phyloP scores from a whole-genome alignment of 2,797 vertebrate species.

The Furcifer pardalis region DNA sequence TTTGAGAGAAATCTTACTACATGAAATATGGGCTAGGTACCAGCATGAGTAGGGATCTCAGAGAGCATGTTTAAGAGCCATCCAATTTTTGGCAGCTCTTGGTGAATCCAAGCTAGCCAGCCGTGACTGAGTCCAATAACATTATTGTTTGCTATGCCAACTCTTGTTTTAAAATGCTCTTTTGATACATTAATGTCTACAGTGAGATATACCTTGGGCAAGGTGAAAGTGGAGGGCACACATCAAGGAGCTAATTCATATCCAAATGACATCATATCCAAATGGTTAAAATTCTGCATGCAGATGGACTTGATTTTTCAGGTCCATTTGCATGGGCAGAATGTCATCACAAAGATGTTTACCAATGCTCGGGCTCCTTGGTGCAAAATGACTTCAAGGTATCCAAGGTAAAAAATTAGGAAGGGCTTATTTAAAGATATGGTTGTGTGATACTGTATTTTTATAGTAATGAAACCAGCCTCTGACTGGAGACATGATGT shows the following conservation, averaged over 20 bases:
- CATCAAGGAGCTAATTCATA: too few relatives aligned
- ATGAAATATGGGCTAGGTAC: neutral
- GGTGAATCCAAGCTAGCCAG: neutral
- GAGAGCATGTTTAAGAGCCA: neutral
- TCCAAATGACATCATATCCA: too few relatives aligned
- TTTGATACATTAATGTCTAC: neutral
- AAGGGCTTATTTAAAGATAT: neutral
- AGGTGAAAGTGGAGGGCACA: too few relatives aligned
- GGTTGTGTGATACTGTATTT: neutral
- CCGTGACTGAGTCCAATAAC: neutral
- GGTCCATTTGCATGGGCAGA: too few relatives aligned
- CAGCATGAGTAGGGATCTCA: neutral
- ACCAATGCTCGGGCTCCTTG: too few relatives aligned
- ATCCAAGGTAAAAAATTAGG: slow-evolving; percentile 20
- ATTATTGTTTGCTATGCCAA: too few relatives aligned
- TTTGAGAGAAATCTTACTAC: neutral
- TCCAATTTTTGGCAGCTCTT: neutral
- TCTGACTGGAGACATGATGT: neutral
- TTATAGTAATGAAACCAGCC: neutral
- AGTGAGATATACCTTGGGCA: neutral
- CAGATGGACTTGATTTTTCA: too few relatives aligned
- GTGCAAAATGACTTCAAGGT: too few relatives aligned
- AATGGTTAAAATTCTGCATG: too few relatives aligned
- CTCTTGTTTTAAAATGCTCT: neutral
- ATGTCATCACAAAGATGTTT: too few relatives aligned